Evolutionary conservation across 2,888 invertebrate species (phyloP).

Genomic region (Limnephilus auricula): DNA sequence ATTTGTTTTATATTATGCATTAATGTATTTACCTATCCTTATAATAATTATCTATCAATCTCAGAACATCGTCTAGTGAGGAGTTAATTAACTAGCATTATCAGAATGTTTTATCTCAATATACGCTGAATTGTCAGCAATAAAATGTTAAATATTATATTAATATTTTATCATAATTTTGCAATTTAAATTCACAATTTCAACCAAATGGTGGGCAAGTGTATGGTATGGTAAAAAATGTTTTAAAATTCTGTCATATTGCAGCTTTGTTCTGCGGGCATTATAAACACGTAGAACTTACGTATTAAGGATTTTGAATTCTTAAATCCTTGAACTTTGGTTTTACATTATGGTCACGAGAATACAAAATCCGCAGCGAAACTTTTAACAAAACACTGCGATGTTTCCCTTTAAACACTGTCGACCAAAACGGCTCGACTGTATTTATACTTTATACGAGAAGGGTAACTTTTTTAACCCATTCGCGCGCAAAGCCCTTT

Average conservation of each 20-base stretch:
- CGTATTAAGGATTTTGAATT: not conserved
- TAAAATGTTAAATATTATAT: no score
- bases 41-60: no score
- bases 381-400: not conserved
- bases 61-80: no score
- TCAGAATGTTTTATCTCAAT: no score
- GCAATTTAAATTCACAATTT: no score
- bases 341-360: not conserved
- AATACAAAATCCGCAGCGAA: not conserved
- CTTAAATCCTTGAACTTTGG: not conserved
- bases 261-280: not conserved
- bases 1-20: no score
- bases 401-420: not conserved
- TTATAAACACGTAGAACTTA: not conserved
- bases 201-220: no score
- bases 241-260: not conserved
- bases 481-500: conserved; percentile 10
- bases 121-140: no score
- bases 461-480: conserved; percentile 12
- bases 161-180: no score
- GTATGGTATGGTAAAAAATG: no score
- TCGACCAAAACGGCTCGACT: not conserved
- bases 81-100: no score
- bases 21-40: no score
- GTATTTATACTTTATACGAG: not conserved